A percentile compares a stretch with the other conserved stretches of the same genome.
These are phyloP conservation scores for Pangasius djambal DNA, from an alignment of 2,797 vertebrate species.

Conservation along the genomic window DNA sequence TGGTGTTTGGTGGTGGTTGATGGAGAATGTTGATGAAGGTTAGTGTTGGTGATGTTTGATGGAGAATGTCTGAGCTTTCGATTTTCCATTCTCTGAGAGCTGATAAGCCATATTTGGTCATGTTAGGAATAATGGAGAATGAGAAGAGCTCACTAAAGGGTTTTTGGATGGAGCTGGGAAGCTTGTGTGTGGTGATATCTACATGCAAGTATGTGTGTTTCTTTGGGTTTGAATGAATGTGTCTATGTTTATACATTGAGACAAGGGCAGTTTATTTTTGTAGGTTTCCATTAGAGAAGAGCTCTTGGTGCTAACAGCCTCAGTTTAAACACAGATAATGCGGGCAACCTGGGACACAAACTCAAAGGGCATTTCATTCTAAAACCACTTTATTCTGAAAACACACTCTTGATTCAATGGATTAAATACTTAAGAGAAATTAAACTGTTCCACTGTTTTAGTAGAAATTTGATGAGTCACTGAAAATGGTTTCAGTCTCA, in stretches of 20 bases:
- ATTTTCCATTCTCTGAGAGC: not conserved
- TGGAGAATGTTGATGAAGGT: not conserved
- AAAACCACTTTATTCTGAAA: slow-evolving; percentile 2
- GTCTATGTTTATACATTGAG: slow-evolving; percentile 26
- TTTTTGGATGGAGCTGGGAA: not conserved
- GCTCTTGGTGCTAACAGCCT: not conserved
- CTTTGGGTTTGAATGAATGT: not conserved
- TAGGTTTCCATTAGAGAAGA: slow-evolving; percentile 8
- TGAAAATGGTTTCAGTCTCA: not conserved
- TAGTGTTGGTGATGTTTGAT: not conserved
- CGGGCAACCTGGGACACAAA: not conserved
- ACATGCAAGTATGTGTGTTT: not conserved
- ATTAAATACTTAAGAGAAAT: not conserved
- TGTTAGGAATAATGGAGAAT: not conserved
- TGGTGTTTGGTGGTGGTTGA: not conserved
- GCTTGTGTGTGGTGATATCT: not conserved
- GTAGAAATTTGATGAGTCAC: not conserved
- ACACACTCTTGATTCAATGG: not conserved
- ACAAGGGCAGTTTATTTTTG: slow-evolving; percentile 8
- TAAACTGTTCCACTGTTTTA: not conserved
- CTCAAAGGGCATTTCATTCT: not conserved
- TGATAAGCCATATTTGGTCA: not conserved
- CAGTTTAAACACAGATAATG: slow-evolving; percentile 3
- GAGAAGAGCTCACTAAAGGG: not conserved
- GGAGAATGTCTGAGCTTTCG: not conserved